Conservation (phyloP, 2,888 invertebrate genomes). For the Frankliniella fusca region DNA sequence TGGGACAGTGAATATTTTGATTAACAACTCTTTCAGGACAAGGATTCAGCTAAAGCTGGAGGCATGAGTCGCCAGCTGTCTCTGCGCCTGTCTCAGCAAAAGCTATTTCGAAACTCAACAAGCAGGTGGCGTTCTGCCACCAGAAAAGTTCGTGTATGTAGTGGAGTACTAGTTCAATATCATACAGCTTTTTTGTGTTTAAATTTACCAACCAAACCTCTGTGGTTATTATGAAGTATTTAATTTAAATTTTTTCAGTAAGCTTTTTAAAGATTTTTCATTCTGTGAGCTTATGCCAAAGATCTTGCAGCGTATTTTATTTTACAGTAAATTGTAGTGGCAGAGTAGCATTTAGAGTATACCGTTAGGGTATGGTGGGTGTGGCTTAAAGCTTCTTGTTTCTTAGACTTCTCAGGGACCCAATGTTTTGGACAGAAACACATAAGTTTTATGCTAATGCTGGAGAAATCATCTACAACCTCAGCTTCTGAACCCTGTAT, state of each 20-base stretch:
- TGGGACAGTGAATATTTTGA: not conserved
- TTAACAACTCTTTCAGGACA: slow-evolving; percentile 14
- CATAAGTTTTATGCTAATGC: too few relatives aligned
- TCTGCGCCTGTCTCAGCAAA: slow-evolving; percentile 57
- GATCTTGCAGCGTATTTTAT: not conserved
- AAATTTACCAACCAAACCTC: not conserved
- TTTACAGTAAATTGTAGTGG: not conserved
- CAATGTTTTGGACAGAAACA: too few relatives aligned
- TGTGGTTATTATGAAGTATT: not conserved
- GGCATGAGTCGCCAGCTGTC: slow-evolving; percentile 64
- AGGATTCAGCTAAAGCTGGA: slow-evolving; percentile 45
- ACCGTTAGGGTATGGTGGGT: too few relatives aligned
- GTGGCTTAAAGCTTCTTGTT: too few relatives aligned
- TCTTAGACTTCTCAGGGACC: too few relatives aligned
- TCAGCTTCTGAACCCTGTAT: too few relatives aligned
- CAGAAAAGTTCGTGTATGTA: slow-evolving; percentile 73
- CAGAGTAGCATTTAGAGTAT: too few relatives aligned
- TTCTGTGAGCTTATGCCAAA: not conserved
- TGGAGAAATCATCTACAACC: too few relatives aligned
- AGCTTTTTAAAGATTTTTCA: not conserved
- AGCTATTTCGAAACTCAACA: slow-evolving; percentile 50
- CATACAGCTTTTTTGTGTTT: not conserved
- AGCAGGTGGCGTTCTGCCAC: slow-evolving; percentile 65
- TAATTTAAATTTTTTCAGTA: not conserved
- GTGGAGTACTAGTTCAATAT: not conserved